phyloP scores from a whole-genome alignment of 2,888 invertebrate species.

The Lumbricus terrestris region DNA sequence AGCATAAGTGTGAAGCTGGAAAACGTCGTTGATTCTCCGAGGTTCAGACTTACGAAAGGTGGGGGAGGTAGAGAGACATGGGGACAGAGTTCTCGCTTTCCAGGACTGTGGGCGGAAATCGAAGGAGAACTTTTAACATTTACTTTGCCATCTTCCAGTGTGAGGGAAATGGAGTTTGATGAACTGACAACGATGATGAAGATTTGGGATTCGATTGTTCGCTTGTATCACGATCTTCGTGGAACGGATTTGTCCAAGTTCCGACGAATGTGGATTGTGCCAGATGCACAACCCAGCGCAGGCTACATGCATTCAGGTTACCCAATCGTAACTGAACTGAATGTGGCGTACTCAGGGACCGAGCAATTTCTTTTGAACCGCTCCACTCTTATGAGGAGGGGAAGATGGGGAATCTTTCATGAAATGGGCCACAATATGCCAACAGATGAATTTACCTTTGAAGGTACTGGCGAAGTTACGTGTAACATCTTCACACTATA shows the following conservation, averaged over 20 bases:
- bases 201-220: constrained; percentile 40
- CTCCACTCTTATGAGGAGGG: constrained; percentile 16
- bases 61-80: constrained; percentile 17
- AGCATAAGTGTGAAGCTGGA: constrained; percentile 18
- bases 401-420: constrained; percentile 43
- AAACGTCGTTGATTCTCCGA: constrained; percentile 33
- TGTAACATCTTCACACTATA: constrained; percentile 43
- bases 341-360: constrained; percentile 30
- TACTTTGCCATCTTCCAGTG: constrained; percentile 36
- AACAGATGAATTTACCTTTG: constrained; percentile 40
- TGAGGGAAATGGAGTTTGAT: constrained; percentile 32
- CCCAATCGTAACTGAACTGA: constrained; percentile 41
- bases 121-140: constrained; percentile 37
- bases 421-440: constrained; percentile 47
- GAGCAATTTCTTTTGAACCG: constrained; percentile 30
- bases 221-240: constrained; percentile 36
- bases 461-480: constrained; percentile 41
- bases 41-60: constrained; percentile 26
- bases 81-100: constrained; percentile 17
- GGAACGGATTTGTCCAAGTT: constrained; percentile 26
- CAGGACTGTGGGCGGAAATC: constrained; percentile 40
- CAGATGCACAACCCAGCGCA: constrained; percentile 38
- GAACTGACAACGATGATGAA: constrained; percentile 28
- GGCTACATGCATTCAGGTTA: constrained; percentile 44
- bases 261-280: constrained; percentile 36